Conservation (phyloP, 2,113 vertebrate genomes). For the Xiphophorus couchianus region DNA sequence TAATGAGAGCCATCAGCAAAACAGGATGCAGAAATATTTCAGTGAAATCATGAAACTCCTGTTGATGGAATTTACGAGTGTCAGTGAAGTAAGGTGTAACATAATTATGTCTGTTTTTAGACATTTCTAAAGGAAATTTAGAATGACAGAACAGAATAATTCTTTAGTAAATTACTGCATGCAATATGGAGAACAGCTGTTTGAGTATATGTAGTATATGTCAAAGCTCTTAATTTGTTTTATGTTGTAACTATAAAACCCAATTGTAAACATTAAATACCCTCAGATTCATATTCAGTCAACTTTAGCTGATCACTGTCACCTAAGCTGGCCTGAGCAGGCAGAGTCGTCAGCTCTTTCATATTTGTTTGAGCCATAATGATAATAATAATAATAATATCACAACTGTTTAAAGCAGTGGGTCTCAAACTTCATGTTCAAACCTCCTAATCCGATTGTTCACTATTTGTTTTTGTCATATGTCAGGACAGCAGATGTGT, state of each 20-base stretch:
- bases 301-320: neutral
- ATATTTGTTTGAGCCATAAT: no score
- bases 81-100: conserved; percentile 19
- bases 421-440: no score
- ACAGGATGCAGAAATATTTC: conserved; percentile 46
- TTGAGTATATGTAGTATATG: neutral
- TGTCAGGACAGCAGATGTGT: no score
- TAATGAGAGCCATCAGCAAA: conserved; percentile 53
- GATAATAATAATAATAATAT: no score
- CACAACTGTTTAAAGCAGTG: no score
- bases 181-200: neutral
- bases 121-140: conserved; percentile 4
- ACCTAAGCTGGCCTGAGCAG: neutral
- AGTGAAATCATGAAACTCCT: conserved; percentile 34
- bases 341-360: no score
- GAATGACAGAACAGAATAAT: neutral
- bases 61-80: conserved; percentile 29
- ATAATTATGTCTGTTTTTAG: conserved; percentile 26
- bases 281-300: neutral
- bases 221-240: neutral
- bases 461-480: no score
- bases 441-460: no score
- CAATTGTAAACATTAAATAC: neutral
- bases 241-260: neutral
- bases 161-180: neutral